Base-by-base conservation (phyloP, 2,797 vertebrate species). In the Miichthys miiuy region DNA sequence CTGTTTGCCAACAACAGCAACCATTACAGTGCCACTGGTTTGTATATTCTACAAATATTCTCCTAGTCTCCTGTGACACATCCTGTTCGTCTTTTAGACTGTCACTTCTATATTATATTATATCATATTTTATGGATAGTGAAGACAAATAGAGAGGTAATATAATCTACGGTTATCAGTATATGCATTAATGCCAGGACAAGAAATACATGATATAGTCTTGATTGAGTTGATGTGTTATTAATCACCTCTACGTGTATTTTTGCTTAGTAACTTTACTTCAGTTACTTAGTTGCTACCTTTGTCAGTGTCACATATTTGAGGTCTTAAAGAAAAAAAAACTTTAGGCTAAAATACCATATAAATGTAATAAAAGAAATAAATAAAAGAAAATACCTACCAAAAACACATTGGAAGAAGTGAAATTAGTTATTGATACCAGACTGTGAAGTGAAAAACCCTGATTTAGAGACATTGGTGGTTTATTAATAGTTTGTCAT, bases 1-100 rank as follows among this genome's bases (percentile, higher is more conserved):
- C 95, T 99, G 84, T 99, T 99, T 1, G 94, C 96, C 87, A 97
- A 96, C 88, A 96, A 94, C 88, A 96, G 95, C 38, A 96, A 95
- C 0, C 92, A 82, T 3, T 91, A 91, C 90, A 92, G 95, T 14
- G 95, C 97, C 66, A 96, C 96, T 44, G 99, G 98, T 99, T 55
- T 94, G 96, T 96, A 44, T 72, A 41, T n/a, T 48, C 7, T 62
- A 20, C 12, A 51, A 16, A 69, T 52, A 17, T n/a, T 8, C 48
- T 50, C n/a, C n/a, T n/a, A n/a, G 48, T 52, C 12, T 14, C 8
- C 34, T 18, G 7, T 44, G 14, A 48, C 50, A 30, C 1, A 4
- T n/a, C 38, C 25, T 38, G n/a, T 46, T 18, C 0, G 0, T 18
- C 17, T 57, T 21, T n/a, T 14, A 42, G 6, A 72, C 25, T 41